Conservation (phyloP, 1,140 invertebrate genomes). For the Drosophila teissieri region DNA sequence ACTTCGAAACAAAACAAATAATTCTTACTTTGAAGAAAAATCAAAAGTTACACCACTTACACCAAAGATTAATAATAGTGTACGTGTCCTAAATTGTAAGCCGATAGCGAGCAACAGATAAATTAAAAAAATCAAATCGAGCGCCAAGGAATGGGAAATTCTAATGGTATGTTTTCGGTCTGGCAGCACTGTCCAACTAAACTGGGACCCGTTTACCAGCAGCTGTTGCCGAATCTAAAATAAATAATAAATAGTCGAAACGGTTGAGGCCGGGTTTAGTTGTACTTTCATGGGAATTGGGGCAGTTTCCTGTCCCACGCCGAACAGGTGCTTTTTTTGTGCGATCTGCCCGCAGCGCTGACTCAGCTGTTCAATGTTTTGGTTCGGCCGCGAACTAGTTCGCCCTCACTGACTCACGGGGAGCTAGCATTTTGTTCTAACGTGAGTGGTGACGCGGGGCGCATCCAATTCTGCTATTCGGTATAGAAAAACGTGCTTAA, state of each 20-base stretch:
- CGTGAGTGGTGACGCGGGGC: conserved; percentile 31
- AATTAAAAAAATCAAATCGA: conserved; percentile 45
- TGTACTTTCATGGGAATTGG: background rate
- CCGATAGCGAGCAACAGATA: conserved; percentile 45
- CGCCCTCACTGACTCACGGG: conserved; percentile 10
- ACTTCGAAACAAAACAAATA: conserved; percentile 54
- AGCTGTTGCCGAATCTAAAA: background rate
- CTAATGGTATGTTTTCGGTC: background rate
- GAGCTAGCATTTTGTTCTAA: conserved; percentile 28
- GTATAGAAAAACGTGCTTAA: conserved; percentile 63
- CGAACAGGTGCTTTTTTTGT: background rate
- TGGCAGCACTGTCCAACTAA: background rate
- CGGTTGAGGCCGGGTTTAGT: background rate
- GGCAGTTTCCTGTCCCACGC: background rate
- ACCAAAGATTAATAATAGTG: conserved; percentile 32
- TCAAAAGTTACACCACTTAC: conserved; percentile 29
- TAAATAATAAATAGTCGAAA: background rate
- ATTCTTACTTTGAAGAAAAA: conserved; percentile 36
- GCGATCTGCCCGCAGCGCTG: too few relatives aligned
- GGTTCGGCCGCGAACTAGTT: conserved; percentile 22
- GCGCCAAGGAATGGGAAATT: background rate
- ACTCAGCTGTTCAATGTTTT: conserved; percentile 67
- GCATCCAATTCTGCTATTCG: conserved; percentile 1
- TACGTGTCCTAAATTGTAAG: conserved; percentile 53
- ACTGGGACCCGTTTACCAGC: background rate